A percentile compares a stretch with the other conserved stretches of the same genome.
phyloP scores from a whole-genome alignment of 2,113 vertebrate species.

The Macrotis lagotis region DNA sequence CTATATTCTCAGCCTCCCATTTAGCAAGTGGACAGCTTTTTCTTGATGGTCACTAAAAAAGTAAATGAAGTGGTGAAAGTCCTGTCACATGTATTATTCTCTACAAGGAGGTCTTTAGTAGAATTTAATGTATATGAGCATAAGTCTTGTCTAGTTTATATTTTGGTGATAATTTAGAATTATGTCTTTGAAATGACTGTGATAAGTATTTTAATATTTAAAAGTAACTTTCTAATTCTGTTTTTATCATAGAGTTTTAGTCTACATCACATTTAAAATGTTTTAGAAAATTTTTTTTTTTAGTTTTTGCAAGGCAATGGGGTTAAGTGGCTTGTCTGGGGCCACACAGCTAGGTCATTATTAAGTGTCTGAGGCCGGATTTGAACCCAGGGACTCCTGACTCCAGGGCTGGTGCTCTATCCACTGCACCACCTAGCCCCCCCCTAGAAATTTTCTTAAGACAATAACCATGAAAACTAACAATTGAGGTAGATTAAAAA shows the following conservation, averaged over 20 bases:
- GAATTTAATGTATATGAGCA: not conserved
- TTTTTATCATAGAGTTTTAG: not conserved
- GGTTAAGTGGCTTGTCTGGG: no score
- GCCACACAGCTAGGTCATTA: no score
- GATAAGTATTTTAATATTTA: constrained; percentile 17
- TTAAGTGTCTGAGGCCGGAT: no score
- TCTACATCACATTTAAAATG: not conserved
- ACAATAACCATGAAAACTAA: not conserved
- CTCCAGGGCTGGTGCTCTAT: no score
- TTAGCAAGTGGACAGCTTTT: not conserved
- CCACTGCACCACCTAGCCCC: no score
- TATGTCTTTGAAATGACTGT: not conserved
- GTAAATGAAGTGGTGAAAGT: not conserved
- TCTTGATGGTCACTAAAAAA: not conserved
- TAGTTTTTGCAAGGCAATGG: no score
- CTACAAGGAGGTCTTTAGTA: not conserved
- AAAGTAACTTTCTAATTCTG: constrained; percentile 6
- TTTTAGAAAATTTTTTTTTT: not conserved
- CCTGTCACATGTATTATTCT: not conserved
- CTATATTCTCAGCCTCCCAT: constrained; percentile 14
- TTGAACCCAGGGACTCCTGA: no score
- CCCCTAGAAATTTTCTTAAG: no score
- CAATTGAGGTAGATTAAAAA: not conserved
- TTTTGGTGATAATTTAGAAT: not conserved
- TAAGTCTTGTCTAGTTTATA: constrained; percentile 2